phyloP scores from a whole-genome alignment of 2,113 vertebrate genomes.

The Verasper variegatus region DNA sequence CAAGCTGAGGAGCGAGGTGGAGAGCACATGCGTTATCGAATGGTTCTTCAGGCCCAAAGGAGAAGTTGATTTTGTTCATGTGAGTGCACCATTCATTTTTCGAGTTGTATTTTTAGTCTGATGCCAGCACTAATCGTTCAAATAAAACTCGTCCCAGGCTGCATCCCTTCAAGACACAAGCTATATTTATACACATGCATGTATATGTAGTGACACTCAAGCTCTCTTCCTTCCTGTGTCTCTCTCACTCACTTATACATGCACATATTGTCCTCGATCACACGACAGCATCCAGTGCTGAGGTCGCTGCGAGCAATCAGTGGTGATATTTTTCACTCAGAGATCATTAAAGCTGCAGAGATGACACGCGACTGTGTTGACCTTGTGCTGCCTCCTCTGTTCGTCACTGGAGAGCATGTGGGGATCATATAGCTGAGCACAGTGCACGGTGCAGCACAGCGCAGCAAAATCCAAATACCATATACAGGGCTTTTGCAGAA shows the following conservation, averaged over 20 bases:
- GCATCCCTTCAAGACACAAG: background rate
- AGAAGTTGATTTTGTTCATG: conserved; percentile 75
- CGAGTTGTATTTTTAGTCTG: background rate
- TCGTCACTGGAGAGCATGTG: background rate
- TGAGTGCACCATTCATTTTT: conserved; percentile 62
- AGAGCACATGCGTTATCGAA: conserved; percentile 76
- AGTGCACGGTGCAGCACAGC: background rate
- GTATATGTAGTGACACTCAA: background rate
- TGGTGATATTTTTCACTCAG: conserved; percentile 25
- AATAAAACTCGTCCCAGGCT: background rate
- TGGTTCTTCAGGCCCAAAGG: conserved; percentile 87
- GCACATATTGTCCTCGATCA: background rate
- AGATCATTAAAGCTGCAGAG: conserved; percentile 29
- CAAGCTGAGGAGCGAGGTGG: conserved; percentile 88
- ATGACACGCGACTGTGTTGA: conserved; percentile 20
- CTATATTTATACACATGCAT: conserved; percentile 15
- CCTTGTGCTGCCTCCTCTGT: conserved; percentile 29
- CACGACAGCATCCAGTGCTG: background rate
- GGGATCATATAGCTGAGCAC: background rate
- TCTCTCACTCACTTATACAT: background rate
- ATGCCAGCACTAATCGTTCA: conserved; percentile 11
- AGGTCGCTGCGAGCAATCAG: conserved; percentile 27
- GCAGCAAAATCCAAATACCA: background rate
- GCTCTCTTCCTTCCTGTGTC: background rate
- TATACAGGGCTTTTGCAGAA: too few relatives aligned